Conservation (phyloP, 2,797 vertebrate species). For the Falco biarmicus region DNA sequence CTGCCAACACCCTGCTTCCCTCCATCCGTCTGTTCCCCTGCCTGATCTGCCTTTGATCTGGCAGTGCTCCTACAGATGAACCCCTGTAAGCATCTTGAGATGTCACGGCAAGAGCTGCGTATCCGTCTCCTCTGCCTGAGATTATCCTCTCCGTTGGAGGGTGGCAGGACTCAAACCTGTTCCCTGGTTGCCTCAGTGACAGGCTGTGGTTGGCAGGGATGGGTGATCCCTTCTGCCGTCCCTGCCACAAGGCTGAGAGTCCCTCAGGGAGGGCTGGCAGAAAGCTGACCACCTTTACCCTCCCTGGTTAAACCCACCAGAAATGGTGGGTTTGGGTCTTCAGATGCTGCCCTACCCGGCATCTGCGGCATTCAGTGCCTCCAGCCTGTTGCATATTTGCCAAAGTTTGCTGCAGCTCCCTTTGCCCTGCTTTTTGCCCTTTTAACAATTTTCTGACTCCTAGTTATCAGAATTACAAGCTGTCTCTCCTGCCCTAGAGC, state of each 20-base stretch:
- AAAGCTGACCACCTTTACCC: background rate
- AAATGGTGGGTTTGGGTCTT: background rate
- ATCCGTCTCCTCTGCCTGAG: background rate
- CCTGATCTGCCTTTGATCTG: background rate
- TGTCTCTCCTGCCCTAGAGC: background rate
- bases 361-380: rapidly evolving
- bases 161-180: background rate
- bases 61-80: background rate
- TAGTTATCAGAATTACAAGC: background rate
- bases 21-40: background rate
- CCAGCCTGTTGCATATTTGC: background rate
- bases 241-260: background rate
- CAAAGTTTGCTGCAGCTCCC: background rate
- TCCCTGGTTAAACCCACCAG: background rate
- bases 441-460: background rate
- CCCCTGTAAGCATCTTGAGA: background rate
- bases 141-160: background rate
- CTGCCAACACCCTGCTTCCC: background rate
- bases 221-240: background rate
- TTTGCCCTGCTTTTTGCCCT: background rate
- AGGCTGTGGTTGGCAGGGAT: background rate
- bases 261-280: background rate
- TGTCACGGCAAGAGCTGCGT: background rate
- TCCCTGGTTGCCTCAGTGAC: background rate
- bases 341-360: background rate